Conservation (phyloP, 1,140 invertebrate genomes). For the Choristoneura fumiferana region DNA sequence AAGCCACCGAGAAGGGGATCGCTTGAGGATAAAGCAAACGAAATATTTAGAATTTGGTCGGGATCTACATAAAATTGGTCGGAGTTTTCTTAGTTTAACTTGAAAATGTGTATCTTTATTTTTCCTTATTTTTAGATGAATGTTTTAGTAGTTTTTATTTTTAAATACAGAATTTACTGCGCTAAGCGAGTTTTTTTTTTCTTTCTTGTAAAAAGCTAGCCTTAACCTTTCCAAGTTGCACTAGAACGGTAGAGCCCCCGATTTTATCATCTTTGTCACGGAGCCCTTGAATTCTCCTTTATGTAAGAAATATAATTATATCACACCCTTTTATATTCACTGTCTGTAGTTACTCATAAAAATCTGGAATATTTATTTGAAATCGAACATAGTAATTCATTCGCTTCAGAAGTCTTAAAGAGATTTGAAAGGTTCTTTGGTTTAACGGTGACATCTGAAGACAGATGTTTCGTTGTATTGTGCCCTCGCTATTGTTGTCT, state of each 20-base stretch:
- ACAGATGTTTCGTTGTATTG: conserved; percentile 33
- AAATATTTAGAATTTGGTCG: conserved; percentile 17
- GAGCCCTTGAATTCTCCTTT: background rate
- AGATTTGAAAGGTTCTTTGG: conserved; percentile 22
- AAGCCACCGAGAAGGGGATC: conserved; percentile 13
- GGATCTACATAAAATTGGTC: conserved; percentile 10
- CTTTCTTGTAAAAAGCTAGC: too few relatives aligned
- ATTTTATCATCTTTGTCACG: background rate
- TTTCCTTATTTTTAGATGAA: too few relatives aligned
- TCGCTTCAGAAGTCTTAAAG: conserved; percentile 12
- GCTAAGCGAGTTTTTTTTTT: too few relatives aligned
- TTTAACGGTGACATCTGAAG: conserved; percentile 29
- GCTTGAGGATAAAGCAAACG: conserved; percentile 15
- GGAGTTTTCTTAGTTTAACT: conserved; percentile 7
- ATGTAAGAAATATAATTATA: background rate
- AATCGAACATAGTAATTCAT: background rate
- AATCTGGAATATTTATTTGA: background rate
- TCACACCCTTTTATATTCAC: background rate
- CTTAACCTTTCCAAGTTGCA: background rate
- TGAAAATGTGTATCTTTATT: background rate
- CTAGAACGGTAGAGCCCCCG: background rate
- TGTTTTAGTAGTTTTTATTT: too few relatives aligned
- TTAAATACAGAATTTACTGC: too few relatives aligned
- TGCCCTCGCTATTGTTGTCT: conserved; percentile 28
- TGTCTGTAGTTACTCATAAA: background rate